Percentiles rank a stretch among this genome's conserved stretches.
These are phyloP conservation scores for Coremacera marginata DNA, from an alignment of 2,888 invertebrate genomes.

Conservation along the genomic window DNA sequence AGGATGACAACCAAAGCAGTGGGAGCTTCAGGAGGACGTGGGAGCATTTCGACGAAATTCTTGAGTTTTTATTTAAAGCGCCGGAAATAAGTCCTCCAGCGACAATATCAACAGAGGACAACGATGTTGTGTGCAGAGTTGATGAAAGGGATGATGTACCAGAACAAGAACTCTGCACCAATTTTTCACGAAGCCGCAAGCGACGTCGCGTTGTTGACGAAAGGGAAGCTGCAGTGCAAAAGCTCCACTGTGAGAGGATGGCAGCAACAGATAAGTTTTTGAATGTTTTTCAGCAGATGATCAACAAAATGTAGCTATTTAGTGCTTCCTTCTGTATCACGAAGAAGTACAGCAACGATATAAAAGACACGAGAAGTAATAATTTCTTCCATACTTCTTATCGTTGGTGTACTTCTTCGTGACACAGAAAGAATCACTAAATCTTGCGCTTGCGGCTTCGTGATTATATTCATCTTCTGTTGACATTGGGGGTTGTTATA, in stretches of 20 bases:
- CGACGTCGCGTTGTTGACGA: not conserved
- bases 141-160: not conserved
- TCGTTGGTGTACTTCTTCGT: too few species aligned
- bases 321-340: too few species aligned
- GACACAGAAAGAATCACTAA: too few species aligned
- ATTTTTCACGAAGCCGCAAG: not conserved
- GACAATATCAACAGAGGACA: slow-evolving; percentile 14
- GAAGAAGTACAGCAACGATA: too few species aligned
- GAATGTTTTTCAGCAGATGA: slow-evolving; percentile 24
- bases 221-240: slow-evolving; percentile 12
- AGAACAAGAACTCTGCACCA: not conserved
- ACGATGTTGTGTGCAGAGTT: not conserved
- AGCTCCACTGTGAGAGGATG: slow-evolving; percentile 4
- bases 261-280: slow-evolving; percentile 27
- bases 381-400: too few species aligned
- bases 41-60: slow-evolving; percentile 2
- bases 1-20: slow-evolving; percentile 9
- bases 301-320: slow-evolving; percentile 28
- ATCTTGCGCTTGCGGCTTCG: too few species aligned
- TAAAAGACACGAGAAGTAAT: too few species aligned
- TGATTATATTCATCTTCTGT: too few species aligned
- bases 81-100: slow-evolving; percentile 30
- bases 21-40: slow-evolving; percentile 3
- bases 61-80: slow-evolving; percentile 20
- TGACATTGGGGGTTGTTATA: too few species aligned